phyloP scores from a whole-genome alignment of 2,113 vertebrate genomes.

The Hemichromis elongatus region DNA sequence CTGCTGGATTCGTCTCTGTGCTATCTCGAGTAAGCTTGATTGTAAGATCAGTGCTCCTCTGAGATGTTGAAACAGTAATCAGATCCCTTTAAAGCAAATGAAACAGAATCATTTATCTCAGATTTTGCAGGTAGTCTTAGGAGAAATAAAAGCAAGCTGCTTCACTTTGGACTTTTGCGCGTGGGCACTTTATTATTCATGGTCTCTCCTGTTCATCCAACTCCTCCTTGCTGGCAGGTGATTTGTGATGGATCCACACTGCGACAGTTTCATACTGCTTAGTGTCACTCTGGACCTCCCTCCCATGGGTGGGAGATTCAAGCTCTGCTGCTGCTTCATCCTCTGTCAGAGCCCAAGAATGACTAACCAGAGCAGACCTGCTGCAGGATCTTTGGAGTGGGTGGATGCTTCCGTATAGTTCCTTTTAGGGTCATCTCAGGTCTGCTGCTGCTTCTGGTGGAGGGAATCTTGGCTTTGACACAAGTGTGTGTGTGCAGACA shows the following conservation, averaged over 20 bases:
- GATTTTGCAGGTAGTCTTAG: neutral
- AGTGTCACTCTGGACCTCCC: neutral
- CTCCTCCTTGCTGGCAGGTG: conserved; percentile 8
- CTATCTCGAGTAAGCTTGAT: neutral
- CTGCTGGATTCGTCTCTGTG: neutral
- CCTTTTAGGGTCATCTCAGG: conserved; percentile 23
- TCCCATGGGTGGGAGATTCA: neutral
- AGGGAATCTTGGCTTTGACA: neutral
- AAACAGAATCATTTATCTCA: neutral
- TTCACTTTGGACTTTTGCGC: neutral
- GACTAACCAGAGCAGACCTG: conserved; percentile 15
- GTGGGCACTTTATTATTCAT: neutral
- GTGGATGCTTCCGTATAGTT: neutral
- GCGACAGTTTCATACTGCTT: conserved; percentile 31
- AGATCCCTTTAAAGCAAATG: neutral
- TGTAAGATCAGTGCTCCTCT: neutral
- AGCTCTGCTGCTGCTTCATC: neutral
- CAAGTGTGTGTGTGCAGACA: neutral
- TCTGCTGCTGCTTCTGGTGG: conserved; percentile 5
- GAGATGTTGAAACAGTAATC: neutral
- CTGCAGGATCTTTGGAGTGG: neutral
- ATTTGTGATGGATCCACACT: conserved; percentile 22
- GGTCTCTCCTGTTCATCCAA: neutral
- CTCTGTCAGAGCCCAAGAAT: neutral
- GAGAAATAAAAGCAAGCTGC: neutral